Percentiles rank a stretch among this genome's conserved stretches.
These are phyloP conservation scores for Syngnathoides biaculeatus DNA, from an alignment of 2,113 vertebrate species.

Conservation along the genomic window DNA sequence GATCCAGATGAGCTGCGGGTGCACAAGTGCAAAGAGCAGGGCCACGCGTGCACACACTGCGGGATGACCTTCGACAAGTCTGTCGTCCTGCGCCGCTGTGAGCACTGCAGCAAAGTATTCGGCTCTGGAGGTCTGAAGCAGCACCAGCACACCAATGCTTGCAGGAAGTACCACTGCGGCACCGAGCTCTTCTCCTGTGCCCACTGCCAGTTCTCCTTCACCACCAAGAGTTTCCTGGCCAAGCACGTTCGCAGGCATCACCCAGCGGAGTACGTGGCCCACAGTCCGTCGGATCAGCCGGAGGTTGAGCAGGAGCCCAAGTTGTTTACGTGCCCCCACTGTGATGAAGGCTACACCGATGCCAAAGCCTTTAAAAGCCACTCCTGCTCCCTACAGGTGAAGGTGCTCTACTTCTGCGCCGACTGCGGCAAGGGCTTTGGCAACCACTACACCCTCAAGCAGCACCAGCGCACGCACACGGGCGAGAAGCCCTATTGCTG, in stretches of 20 bases:
- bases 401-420: constrained; percentile 67
- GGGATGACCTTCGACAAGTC: constrained; percentile 56
- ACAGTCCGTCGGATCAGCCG: constrained; percentile 14
- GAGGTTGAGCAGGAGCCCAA: constrained; percentile 7
- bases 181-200: constrained; percentile 65
- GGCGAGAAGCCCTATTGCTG: constrained; percentile 73
- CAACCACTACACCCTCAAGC: constrained; percentile 70
- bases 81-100: constrained; percentile 63
- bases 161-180: constrained; percentile 54
- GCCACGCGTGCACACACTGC: constrained; percentile 60
- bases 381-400: constrained; percentile 62
- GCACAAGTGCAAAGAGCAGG: constrained; percentile 56
- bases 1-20: constrained; percentile 56
- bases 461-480: constrained; percentile 74
- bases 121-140: constrained; percentile 61
- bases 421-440: constrained; percentile 74
- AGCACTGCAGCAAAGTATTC: constrained; percentile 66
- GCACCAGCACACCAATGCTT: constrained; percentile 65
- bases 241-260: constrained; percentile 76
- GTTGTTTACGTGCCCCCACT: constrained; percentile 51
- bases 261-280: constrained; percentile 52
- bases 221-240: constrained; percentile 66
- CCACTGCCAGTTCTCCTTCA: constrained; percentile 75
- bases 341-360: constrained; percentile 50
- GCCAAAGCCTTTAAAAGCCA: constrained; percentile 63